Base-by-base conservation (phyloP, 2,113 vertebrate species). In the Tauraco erythrolophus region DNA sequence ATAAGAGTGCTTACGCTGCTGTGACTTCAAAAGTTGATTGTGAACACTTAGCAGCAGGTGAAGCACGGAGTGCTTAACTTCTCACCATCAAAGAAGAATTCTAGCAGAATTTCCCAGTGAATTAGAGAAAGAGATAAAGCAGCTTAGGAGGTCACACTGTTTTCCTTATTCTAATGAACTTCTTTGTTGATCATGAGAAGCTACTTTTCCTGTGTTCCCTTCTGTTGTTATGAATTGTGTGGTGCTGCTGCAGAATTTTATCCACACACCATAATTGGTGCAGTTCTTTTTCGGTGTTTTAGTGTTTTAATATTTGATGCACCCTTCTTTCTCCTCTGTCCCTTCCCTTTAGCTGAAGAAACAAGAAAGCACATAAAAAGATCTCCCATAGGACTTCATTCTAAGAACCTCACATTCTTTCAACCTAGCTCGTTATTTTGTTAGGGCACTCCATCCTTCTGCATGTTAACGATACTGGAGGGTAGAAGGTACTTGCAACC, bases 121-220 rank as follows among this genome's bases (percentile, higher is more conserved):
- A 65, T 54, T 27, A 77, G 66, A 68, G 31, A 51, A 56, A 64
- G 17, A 62, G 27, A 75, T 17, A 78, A 89, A 92, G 84, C 35
- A 74, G 66, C 50, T 88, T n/a, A 82, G 90, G 22, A 37, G 16
- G 41, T 90, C 88, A 39, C 43, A 35, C 25, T 54, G 46, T 89
- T 96, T 95, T 70, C 56, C 64, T 84, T 88, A 57, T 70, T 68
- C 90, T 91, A 86, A 89, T 60, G n/a, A 93, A 84, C 33, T 66
- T 61, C 74, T 87, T 88, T 80, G 60, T 41, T 86, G 75, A 27
- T 54, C 31, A 51, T 66, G 69, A 91, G 2, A 74, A 88, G 68
- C 71, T 86, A 25, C 39, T 84, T 46, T 60, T 78, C 54, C 62
- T 0, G 0, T 25, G 9, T 66, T 60, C 72, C 76, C 78, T 90